Percentiles rank a stretch among this genome's conserved stretches.
phyloP scores from a whole-genome alignment of 2,797 vertebrate species.

The Danio jaintianensis region DNA sequence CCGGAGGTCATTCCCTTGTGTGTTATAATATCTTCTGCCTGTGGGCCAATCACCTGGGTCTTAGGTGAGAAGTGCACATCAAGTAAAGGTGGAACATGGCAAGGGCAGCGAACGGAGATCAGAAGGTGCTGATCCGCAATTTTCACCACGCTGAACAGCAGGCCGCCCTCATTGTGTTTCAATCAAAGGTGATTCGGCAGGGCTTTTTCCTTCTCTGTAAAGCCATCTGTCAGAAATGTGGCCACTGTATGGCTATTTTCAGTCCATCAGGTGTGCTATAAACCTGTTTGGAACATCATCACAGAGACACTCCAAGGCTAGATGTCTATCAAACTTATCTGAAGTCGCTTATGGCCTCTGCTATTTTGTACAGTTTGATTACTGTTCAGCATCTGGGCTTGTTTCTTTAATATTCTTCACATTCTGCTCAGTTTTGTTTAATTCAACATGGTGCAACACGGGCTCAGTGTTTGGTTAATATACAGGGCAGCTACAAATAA shows the following conservation, averaged over 20 bases:
- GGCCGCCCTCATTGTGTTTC: slow-evolving; percentile 56
- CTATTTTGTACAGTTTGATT: neutral
- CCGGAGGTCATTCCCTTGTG: slow-evolving; percentile 57
- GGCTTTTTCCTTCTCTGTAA: slow-evolving; percentile 44
- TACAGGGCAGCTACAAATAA: slow-evolving; percentile 12
- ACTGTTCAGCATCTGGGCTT: neutral
- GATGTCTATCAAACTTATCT: slow-evolving; percentile 50
- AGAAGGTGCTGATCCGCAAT: slow-evolving; percentile 55
- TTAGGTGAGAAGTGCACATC: slow-evolving; percentile 57
- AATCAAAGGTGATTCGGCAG: slow-evolving; percentile 60
- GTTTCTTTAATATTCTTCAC: neutral
- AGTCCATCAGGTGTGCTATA: slow-evolving; percentile 37
- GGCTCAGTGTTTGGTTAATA: slow-evolving; percentile 5
- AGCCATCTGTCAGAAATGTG: slow-evolving; percentile 55
- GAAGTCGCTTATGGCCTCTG: slow-evolving; percentile 9
- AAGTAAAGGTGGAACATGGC: slow-evolving; percentile 44
- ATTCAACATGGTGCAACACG: slow-evolving; percentile 1
- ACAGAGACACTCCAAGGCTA: slow-evolving; percentile 30
- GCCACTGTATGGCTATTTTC: slow-evolving; percentile 32
- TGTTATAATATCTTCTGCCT: slow-evolving; percentile 66
- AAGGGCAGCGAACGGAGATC: slow-evolving; percentile 52
- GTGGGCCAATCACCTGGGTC: slow-evolving; percentile 65
- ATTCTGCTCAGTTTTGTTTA: slow-evolving; percentile 11
- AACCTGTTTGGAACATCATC: slow-evolving; percentile 51
- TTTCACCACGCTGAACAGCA: slow-evolving; percentile 46